Conservation (phyloP, 1,140 invertebrate genomes). For the Geopemphigus sp. region DNA sequence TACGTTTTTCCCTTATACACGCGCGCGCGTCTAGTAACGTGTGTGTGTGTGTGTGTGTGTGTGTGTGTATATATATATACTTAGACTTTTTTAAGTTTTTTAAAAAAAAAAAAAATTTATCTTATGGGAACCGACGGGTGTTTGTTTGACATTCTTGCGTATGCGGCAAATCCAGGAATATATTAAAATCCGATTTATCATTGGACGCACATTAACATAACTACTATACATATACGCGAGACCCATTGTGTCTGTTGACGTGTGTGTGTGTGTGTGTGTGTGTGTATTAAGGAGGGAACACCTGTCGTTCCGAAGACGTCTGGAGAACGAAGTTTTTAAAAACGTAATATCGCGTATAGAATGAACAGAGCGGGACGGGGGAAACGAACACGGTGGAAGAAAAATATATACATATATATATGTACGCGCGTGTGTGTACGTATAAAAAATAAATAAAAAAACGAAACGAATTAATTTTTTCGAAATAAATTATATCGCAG, state of each 20-base stretch:
- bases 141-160: slow-evolving; percentile 31
- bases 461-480: slow-evolving; percentile 43
- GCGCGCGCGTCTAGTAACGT: no score
- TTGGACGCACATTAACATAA: slow-evolving; percentile 43
- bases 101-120: slow-evolving; percentile 12
- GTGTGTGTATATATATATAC: no score
- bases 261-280: neutral
- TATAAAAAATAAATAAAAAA: slow-evolving; percentile 13
- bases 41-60: no score
- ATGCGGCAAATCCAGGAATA: slow-evolving; percentile 32
- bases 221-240: slow-evolving; percentile 31
- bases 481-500: slow-evolving; percentile 43
- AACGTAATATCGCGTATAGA: slow-evolving; percentile 36
- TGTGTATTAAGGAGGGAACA: slow-evolving; percentile 18
- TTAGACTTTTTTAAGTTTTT: neutral
- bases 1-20: no score
- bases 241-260: slow-evolving; percentile 35
- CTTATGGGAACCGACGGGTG: slow-evolving; percentile 3
- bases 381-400: neutral
- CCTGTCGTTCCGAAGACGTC: slow-evolving; percentile 39
- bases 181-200: slow-evolving; percentile 44
- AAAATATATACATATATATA: no score
- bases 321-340: slow-evolving; percentile 36
- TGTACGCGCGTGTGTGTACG: no score
- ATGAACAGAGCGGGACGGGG: neutral